These are phyloP conservation scores for Diarsia mendica DNA, from an alignment of 2,888 invertebrate genomes.

Conservation along the genomic window DNA sequence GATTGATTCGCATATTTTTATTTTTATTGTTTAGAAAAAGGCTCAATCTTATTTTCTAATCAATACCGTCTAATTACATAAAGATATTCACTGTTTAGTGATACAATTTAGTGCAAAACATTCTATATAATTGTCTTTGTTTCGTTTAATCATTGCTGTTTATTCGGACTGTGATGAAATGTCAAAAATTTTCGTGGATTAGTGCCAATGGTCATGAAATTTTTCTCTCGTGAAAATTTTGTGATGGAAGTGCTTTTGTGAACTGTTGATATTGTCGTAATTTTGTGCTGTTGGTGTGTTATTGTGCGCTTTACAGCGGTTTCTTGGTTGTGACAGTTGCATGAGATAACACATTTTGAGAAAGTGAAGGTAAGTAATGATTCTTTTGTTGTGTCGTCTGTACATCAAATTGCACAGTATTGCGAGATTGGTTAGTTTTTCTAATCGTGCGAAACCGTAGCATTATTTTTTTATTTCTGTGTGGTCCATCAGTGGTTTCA, in stretches of 20 bases:
- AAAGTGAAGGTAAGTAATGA: constrained; percentile 80
- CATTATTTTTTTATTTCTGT: constrained; percentile 18
- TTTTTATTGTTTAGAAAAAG: constrained; percentile 67
- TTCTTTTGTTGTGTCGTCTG: constrained; percentile 76
- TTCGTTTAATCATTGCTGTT: constrained; percentile 57
- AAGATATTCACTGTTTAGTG: constrained; percentile 34
- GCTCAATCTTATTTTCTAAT: constrained; percentile 48
- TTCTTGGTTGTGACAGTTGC: constrained; percentile 70
- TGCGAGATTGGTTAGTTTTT: constrained; percentile 34
- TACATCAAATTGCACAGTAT: constrained; percentile 33
- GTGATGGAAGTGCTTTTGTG: constrained; percentile 75
- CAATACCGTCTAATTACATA: constrained; percentile 17
- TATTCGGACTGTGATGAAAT: constrained; percentile 81
- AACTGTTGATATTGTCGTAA: constrained; percentile 73
- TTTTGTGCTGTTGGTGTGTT: constrained; percentile 63
- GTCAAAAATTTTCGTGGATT: constrained; percentile 88
- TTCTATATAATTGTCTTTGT: constrained; percentile 35
- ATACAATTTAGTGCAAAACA: constrained; percentile 32
- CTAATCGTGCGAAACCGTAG: constrained; percentile 20
- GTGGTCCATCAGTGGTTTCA: constrained; percentile 14
- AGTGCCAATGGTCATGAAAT: constrained; percentile 83
- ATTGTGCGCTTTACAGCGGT: constrained; percentile 57
- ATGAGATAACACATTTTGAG: constrained; percentile 82
- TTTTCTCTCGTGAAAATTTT: constrained; percentile 78
- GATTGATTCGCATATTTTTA: constrained; percentile 69